Conservation (phyloP, 1,140 invertebrate genomes). For the Antheraea mylitta region DNA sequence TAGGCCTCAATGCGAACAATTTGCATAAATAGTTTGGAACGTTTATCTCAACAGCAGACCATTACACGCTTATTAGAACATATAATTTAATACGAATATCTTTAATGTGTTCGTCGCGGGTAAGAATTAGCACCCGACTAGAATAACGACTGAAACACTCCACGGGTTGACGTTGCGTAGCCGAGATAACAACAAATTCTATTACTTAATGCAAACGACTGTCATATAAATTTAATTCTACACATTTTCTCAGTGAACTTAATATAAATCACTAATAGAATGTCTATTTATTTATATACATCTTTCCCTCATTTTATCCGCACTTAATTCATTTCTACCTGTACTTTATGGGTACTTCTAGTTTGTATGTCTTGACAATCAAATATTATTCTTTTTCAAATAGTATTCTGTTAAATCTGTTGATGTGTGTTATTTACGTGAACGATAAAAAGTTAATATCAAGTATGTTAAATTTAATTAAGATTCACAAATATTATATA, state of each 20-base stretch:
- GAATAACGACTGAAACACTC: constrained; percentile 12
- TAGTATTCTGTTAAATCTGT: too few relatives aligned
- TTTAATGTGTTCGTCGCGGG: constrained; percentile 23
- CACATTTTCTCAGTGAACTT: too few relatives aligned
- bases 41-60: constrained; percentile 1
- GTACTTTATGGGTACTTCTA: too few relatives aligned
- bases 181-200: constrained; percentile 14
- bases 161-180: constrained; percentile 10
- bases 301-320: too few relatives aligned
- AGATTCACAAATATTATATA: too few relatives aligned
- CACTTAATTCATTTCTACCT: too few relatives aligned
- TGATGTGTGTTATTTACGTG: too few relatives aligned
- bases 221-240: constrained; percentile 8
- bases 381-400: too few relatives aligned
- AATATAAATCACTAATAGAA: not conserved
- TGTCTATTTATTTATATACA: not conserved
- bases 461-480: too few relatives aligned
- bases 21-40: not conserved
- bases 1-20: not conserved
- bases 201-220: constrained; percentile 19
- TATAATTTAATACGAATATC: constrained; percentile 26
- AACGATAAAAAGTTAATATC: too few relatives aligned
- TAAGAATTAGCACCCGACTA: constrained; percentile 15
- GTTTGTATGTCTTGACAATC: too few relatives aligned
- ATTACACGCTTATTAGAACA: constrained; percentile 9